Evolutionary conservation across 53 echinoderm and acorn worm species (phyloP), one percentile per base, ranked within the genome.

Genomic region (Echinarachnius parma): DNA sequence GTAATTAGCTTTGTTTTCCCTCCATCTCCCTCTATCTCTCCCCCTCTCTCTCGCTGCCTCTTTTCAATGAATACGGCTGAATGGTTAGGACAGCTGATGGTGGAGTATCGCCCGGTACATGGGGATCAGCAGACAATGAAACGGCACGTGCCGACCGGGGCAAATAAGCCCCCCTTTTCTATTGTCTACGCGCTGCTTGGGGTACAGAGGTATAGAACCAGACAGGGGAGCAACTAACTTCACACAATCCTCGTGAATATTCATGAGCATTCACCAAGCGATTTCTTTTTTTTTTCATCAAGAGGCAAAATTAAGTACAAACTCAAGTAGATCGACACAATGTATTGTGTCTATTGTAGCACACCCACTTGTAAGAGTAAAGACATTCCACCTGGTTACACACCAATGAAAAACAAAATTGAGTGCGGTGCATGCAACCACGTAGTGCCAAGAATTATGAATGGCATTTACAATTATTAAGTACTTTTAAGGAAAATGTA

Each of bases 11-110:
- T 72, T 56, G 10, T 31, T 53, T 53, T 30, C 68, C 31, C 21
- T 57, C 35, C 24, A 32, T 34, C 3, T 25, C 21, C n/a, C 35
- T n/a, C n/a, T n/a, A n/a, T n/a, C n/a, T n/a, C n/a, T n/a, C n/a
- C n/a, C n/a, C n/a, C n/a, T n/a, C n/a, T n/a, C n/a, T n/a, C n/a
- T n/a, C n/a, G n/a, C n/a, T n/a, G n/a, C n/a, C n/a, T n/a, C n/a
- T n/a, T n/a, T n/a, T n/a, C n/a, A n/a, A n/a, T n/a, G n/a, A n/a
- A n/a, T n/a, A n/a, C n/a, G n/a, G n/a, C n/a, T n/a, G n/a, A n/a
- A n/a, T n/a, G n/a, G n/a, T n/a, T n/a, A n/a, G n/a, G 25, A 57
- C 74, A 72, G 74, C 74, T 72, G 74, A 72, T 72, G 74, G 56
- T 35, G 74, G 56, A 72, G 56, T 42, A 72, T 23, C 56, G 56